Conservation (phyloP, 2,797 vertebrate species). For the Pseudopleuronectes americanus region DNA sequence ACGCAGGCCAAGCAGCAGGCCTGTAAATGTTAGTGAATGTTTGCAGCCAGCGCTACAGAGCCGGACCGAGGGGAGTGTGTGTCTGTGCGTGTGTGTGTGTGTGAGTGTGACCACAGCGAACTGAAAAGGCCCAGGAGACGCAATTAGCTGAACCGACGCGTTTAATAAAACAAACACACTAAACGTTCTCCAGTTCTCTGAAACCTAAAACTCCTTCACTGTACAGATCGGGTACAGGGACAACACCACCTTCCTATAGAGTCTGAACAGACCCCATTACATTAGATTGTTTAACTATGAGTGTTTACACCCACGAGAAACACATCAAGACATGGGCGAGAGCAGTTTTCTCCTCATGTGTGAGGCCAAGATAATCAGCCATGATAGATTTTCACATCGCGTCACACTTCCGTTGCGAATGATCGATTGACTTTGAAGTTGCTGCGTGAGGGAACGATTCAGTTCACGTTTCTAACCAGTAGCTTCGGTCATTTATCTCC, state of each 20-base stretch:
- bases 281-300: conserved; percentile 8
- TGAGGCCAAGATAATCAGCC: conserved; percentile 8
- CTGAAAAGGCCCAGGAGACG: conserved; percentile 68
- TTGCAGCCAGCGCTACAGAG: conserved; percentile 57
- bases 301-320: conserved; percentile 25
- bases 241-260: conserved; percentile 14
- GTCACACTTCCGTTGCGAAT: conserved; percentile 1
- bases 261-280: conserved; percentile 9
- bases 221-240: conserved; percentile 18
- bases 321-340: conserved; percentile 19
- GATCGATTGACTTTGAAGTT: conserved; percentile 31
- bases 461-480: conserved; percentile 12
- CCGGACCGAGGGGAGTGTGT: conserved; percentile 23
- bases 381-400: conserved; percentile 6
- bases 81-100: conserved; percentile 4
- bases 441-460: background rate
- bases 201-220: conserved; percentile 44
- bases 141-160: conserved; percentile 70
- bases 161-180: conserved; percentile 58
- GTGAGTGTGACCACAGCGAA: conserved; percentile 50
- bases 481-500: background rate
- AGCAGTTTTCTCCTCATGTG: conserved; percentile 45
- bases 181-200: conserved; percentile 54
- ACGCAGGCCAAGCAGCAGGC: conserved; percentile 67
- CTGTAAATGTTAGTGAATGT: conserved; percentile 79